Percentiles rank a stretch among this genome's conserved stretches.
Conservation (phyloP, 2,888 invertebrate genomes). For the Liodrosophila aerea region DNA sequence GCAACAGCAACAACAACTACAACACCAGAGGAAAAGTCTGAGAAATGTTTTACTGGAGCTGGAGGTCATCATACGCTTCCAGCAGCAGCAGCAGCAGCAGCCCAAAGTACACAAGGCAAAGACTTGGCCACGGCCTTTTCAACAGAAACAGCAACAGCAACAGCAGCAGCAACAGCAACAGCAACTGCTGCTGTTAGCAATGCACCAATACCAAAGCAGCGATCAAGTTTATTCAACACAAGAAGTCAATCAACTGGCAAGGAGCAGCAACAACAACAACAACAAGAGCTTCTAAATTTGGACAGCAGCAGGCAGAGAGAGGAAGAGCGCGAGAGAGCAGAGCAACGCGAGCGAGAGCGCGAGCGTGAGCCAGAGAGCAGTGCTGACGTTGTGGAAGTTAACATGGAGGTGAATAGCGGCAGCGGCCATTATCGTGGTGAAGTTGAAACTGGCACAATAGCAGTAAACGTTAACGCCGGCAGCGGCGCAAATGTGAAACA, state of each 20-base stretch:
- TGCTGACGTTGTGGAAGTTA: conserved; percentile 36
- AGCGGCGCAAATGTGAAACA: conserved; percentile 43
- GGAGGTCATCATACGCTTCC: conserved; percentile 79
- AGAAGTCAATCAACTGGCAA: conserved; percentile 70
- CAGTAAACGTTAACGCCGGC: conserved; percentile 69
- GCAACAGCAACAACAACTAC: conserved; percentile 40
- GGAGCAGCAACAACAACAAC: conserved; percentile 22
- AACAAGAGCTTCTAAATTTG: conserved; percentile 66
- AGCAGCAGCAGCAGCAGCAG: conserved; percentile 40
- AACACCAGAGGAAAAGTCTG: conserved; percentile 76
- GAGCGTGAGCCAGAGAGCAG: conserved; percentile 37
- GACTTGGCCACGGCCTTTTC: conserved; percentile 56
- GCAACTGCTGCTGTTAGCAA: conserved; percentile 32
- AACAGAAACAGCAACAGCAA: conserved; percentile 59
- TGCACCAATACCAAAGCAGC: conserved; percentile 77
- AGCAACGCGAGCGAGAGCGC: conserved; percentile 29
- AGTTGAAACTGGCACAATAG: conserved; percentile 66
- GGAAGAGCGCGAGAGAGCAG: conserved; percentile 21
- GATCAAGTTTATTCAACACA: conserved; percentile 73
- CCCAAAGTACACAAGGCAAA: conserved; percentile 54
- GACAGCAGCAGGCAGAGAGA: conserved; percentile 50
- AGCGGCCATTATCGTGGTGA: conserved; percentile 52
- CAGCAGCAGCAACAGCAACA: conserved; percentile 47
- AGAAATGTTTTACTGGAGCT: conserved; percentile 77
- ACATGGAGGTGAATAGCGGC: conserved; percentile 41